phyloP scores from a whole-genome alignment of 2,888 invertebrate species.

The Galerucella nymphaeae region DNA sequence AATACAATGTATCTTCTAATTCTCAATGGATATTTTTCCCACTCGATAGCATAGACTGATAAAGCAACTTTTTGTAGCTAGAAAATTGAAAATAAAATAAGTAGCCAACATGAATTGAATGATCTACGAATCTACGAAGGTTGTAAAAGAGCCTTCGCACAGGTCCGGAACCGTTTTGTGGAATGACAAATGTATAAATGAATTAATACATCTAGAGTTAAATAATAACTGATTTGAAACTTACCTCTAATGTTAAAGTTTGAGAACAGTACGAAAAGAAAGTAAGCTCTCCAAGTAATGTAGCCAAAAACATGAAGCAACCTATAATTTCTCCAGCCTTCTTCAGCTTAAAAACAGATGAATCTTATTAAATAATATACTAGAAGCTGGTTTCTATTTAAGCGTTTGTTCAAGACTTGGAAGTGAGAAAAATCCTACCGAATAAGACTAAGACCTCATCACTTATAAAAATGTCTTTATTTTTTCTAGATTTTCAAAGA shows the following conservation, averaged over 20 bases:
- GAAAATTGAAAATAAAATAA: slow-evolving; percentile 19
- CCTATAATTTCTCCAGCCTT: slow-evolving; percentile 31
- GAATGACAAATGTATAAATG: too few relatives aligned
- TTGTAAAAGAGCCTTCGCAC: too few relatives aligned
- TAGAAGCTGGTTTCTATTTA: too few relatives aligned
- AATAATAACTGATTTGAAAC: neutral
- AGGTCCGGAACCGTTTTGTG: too few relatives aligned
- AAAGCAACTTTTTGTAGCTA: slow-evolving; percentile 37
- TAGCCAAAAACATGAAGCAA: slow-evolving; percentile 26
- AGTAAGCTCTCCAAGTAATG: slow-evolving; percentile 38
- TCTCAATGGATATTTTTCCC: slow-evolving; percentile 36
- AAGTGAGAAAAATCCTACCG: too few relatives aligned
- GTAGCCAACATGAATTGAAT: neutral
- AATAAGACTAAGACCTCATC: too few relatives aligned
- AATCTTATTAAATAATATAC: too few relatives aligned
- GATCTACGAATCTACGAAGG: too few relatives aligned
- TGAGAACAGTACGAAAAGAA: slow-evolving; percentile 39
- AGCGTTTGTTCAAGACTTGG: too few relatives aligned
- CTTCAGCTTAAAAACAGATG: slow-evolving; percentile 31
- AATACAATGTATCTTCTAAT: slow-evolving; percentile 34
- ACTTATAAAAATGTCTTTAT: too few relatives aligned
- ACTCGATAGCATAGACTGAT: slow-evolving; percentile 37
- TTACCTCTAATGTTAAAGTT: slow-evolving; percentile 39
- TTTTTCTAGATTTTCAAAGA: too few relatives aligned
- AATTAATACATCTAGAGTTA: too few relatives aligned